Evolutionary conservation across 2,113 vertebrate genomes (phyloP).

Genomic region (Spermophilus dauricus): DNA sequence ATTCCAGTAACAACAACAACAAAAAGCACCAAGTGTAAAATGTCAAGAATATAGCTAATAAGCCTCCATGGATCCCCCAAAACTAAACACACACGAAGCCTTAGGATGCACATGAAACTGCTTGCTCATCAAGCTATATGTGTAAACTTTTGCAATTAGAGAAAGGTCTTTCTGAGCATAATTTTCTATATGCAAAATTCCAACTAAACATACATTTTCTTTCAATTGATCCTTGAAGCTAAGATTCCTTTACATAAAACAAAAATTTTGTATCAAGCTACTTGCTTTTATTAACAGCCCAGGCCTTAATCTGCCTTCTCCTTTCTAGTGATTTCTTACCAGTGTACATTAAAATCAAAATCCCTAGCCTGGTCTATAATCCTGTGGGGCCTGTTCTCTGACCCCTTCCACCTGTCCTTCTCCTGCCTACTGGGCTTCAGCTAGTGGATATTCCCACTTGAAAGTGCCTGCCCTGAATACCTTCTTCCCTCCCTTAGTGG

Average conservation of each 20-base stretch:
- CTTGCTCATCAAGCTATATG: neutral
- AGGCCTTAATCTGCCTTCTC: neutral
- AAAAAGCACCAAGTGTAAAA: too few relatives aligned
- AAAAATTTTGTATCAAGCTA: neutral
- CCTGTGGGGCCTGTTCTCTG: neutral
- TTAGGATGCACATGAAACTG: neutral
- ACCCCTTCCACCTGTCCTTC: neutral
- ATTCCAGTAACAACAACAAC: too few relatives aligned
- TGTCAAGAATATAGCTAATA: neutral
- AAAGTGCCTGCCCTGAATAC: neutral
- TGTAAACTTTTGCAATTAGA: neutral
- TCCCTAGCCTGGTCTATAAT: neutral
- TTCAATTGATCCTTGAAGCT: neutral
- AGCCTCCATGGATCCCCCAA: neutral
- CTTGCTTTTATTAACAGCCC: neutral
- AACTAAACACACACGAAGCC: neutral
- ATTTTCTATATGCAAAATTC: constrained; percentile 18
- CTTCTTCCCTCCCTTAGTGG: neutral
- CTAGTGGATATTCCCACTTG: neutral
- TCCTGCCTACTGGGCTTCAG: neutral
- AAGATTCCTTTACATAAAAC: neutral
- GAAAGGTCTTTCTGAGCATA: neutral
- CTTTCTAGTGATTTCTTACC: neutral
- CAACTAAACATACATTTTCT: neutral
- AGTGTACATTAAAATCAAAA: neutral